A percentile compares a stretch with the other conserved stretches of the same genome.
Conservation (phyloP, 2,888 invertebrate genomes). For the Acanthoscelides obtectus region DNA sequence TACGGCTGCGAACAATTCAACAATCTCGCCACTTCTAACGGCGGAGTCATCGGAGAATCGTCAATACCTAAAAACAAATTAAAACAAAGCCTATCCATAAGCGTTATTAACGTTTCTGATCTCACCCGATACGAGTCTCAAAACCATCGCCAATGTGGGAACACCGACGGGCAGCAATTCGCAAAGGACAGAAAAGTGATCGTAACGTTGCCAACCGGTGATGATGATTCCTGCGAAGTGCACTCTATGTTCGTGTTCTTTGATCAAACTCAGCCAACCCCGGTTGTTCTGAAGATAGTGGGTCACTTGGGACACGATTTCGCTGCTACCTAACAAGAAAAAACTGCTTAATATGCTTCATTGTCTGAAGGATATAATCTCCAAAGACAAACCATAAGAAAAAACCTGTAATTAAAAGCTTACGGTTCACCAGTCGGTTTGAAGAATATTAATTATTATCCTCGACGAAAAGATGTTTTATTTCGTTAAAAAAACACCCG, state of each 20-base stretch:
- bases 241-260: conserved; percentile 48
- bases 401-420: not conserved
- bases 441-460: not conserved
- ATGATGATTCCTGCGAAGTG: conserved; percentile 62
- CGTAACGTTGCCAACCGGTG: conserved; percentile 66
- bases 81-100: too few relatives aligned
- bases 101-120: too few relatives aligned
- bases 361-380: too few relatives aligned
- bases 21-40: conserved; percentile 40
- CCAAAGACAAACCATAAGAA: not conserved
- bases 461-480: too few relatives aligned
- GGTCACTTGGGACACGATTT: conserved; percentile 53
- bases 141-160: conserved; percentile 61
- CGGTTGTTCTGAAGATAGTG: conserved; percentile 68
- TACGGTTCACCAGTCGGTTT: not conserved
- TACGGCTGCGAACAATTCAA: conserved; percentile 41
- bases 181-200: conserved; percentile 66
- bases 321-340: conserved; percentile 34
- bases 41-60: conserved; percentile 51
- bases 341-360: too few relatives aligned
- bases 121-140: conserved; percentile 44
- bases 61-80: conserved; percentile 39
- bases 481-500: not conserved
- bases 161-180: conserved; percentile 62
- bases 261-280: conserved; percentile 62